Base-by-base conservation (phyloP, 2,888 invertebrate species). In the Oligia fasciuncula region DNA sequence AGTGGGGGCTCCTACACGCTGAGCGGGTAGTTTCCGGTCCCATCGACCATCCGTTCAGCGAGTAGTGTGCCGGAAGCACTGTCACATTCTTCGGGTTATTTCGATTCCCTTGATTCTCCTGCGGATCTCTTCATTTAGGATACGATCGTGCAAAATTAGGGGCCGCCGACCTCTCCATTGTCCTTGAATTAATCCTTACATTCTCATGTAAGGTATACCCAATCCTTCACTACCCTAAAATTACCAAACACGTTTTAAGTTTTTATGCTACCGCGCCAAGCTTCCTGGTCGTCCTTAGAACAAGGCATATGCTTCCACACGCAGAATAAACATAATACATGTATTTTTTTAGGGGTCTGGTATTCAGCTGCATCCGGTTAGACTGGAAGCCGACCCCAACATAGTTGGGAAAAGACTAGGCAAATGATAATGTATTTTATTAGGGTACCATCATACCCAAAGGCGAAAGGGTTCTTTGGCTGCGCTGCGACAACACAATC, bases 401-500 rank as follows among this genome's bases (percentile, higher is more conserved):
- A 46, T 13, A 4, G 13, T 49, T 49, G 49, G 49, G 49, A 49
- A 49, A 13, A 49, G 2, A 2, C 46, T 13, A 46, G 46, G 46
- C 46, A 46, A 11, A 46, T 46, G 46, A 46, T 46, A 11, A 49
- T 60, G 9, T 54, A 8, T 54, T 67, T 77, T 60, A 23, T 60
- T 35, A 35, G 43, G 70, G 62, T 70, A 35, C 29, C 23, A 9
- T 9, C 14, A 14, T 14, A 51, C n/a, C 62, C 9, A 62, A 54
- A 70, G 11, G 11, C 11, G 14, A 63, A 69, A 63, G 9, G 43
- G 17, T 69, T 62, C 19, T 19, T 60, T 35, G n/a, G 9, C 35
- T 67, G 11, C 60, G 40, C 49, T 77, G 29, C 23, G 40, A 40
- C 76, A 54, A 35, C 40, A 72, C 57, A 60, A 49, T 51, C 43